phyloP scores from a whole-genome alignment of 1,140 invertebrate genomes.

The Caenorhabditis brenneri region DNA sequence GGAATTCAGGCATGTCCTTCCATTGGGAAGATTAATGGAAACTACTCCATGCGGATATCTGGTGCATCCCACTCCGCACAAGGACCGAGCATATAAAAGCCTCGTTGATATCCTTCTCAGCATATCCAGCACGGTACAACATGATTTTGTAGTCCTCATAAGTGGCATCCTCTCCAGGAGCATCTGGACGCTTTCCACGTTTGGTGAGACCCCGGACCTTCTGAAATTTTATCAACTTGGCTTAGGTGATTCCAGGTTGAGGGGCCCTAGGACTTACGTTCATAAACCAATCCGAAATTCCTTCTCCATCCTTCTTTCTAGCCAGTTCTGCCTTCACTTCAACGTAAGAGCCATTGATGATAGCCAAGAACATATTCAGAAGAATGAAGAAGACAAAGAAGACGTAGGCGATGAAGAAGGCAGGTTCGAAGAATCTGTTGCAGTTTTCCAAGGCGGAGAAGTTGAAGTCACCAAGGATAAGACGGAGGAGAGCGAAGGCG shows the following conservation, averaged over 20 bases:
- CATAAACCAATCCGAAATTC: conserved; percentile 78
- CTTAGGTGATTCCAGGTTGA: too few relatives aligned
- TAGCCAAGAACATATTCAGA: conserved; percentile 81
- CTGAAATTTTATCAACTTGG: too few relatives aligned
- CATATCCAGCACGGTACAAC: conserved; percentile 48
- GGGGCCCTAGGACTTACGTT: too few relatives aligned
- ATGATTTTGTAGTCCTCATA: conserved; percentile 49
- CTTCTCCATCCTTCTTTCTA: too few relatives aligned
- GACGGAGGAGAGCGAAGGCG: conserved; percentile 79
- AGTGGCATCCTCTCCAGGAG: conserved; percentile 5
- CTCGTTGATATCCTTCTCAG: too few relatives aligned
- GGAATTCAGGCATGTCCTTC: too few relatives aligned
- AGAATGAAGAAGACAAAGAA: conserved; percentile 84
- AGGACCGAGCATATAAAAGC: too few relatives aligned
- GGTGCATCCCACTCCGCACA: too few relatives aligned
- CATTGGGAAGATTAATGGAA: too few relatives aligned
- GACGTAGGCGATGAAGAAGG: conserved; percentile 81
- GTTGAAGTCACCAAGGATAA: conserved; percentile 83
- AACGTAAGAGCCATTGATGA: too few relatives aligned
- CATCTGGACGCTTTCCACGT: not conserved
- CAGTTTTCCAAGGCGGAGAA: conserved; percentile 79
- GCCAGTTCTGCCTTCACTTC: too few relatives aligned
- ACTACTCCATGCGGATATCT: too few relatives aligned
- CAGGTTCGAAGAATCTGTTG: conserved; percentile 80
- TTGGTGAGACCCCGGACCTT: not conserved